Evolutionary conservation across 2,888 invertebrate genomes (phyloP), one percentile per base, ranked within the genome.

Genomic region (Alloscopus bannaensis): DNA sequence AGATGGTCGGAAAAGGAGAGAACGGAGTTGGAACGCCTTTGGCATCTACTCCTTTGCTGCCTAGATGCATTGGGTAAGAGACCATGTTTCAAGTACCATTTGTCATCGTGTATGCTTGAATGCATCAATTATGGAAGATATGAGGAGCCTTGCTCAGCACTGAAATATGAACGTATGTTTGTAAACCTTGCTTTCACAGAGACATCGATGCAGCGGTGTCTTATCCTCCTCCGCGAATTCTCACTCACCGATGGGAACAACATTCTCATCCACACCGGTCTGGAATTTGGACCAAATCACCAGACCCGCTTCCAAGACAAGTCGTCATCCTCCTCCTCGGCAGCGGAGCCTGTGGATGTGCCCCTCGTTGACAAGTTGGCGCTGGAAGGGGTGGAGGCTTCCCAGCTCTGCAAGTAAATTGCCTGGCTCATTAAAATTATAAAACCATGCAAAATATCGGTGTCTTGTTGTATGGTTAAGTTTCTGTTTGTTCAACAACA

Each of bases 41-140:
- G 87, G 87, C 86, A 86, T 83, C 83, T 87, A 29, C 85, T 86
- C 64, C 86, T 86, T 81, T 87, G 87, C 84, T 87, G 87, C 84
- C 81, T 87, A 66, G 85, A 87, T 80, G 86, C 86, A 52, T 83
- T 87, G 79, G 87, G 87, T 87, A 73, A 84, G 84, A 36, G 13
- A 36, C 6, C 36, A 36, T 20, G 50, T n/a, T 50, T 3, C 22
- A 20, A n/a, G 18, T 13, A 47, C 50, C 11, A 20, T 18, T 50
- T 36, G 6, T 13, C 36, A 6, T 36, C 13, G 6, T 36, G 36
- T 8, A 13, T 36, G 13, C 13, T 13, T 36, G n/a, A n/a, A n/a
- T n/a, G n/a, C n/a, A n/a, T n/a, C n/a, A n/a, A n/a, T n/a, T n/a
- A n/a, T n/a, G n/a, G n/a, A n/a, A 13, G 36, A 36, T 36, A 36